Base-by-base conservation (phyloP, 2,113 vertebrate species). In the Abramis brama region DNA sequence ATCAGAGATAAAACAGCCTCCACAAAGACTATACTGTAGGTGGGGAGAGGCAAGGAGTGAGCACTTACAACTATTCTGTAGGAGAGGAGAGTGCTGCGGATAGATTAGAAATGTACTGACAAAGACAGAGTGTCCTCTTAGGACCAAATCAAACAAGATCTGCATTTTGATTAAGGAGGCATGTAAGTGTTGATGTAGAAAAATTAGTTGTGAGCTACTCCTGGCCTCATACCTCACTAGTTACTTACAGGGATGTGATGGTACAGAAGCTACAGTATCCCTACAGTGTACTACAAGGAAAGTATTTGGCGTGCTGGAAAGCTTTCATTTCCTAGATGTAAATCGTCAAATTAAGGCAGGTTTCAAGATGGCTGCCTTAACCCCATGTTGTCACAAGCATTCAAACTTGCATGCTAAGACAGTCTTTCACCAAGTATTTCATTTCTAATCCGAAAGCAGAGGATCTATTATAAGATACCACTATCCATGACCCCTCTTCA, bases 1-100 rank as follows among this genome's bases (percentile, higher is more conserved):
- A 94, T 91, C 94, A 95, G 89, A 95, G 94, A 93, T 95, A 95
- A 92, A 94, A 87, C 90, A 87, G 78, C 85, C 76, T 11, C 5
- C 74, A 76, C 82, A 78, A 83, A 88, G 82, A 70, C 57, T 30
- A 76, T 55, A 77, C 50, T 77, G 75, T 19, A 78, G 68, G 71
- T 81, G 39, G 50, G 60, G 30, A 82, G 64, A 33, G 55, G 30
- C 60, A 50, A 52, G 74, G 83, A 77, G 52, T 79, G 45, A 80
- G 52, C 66, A 89, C 30, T 83, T 86, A 81, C 66, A 84, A 83
- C 60, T 68, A 45, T 80, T 68, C 57, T 60, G 33, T 50, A 77
- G 64, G 39, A 52, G 52, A 62, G 23, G 12, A 30, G 47, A 79
- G 45, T 30, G 71, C 19, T 66, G 10, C 50, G 52, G 80, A 82